Conservation (phyloP, 2,888 invertebrate genomes). For the Pheosia gnoma region DNA sequence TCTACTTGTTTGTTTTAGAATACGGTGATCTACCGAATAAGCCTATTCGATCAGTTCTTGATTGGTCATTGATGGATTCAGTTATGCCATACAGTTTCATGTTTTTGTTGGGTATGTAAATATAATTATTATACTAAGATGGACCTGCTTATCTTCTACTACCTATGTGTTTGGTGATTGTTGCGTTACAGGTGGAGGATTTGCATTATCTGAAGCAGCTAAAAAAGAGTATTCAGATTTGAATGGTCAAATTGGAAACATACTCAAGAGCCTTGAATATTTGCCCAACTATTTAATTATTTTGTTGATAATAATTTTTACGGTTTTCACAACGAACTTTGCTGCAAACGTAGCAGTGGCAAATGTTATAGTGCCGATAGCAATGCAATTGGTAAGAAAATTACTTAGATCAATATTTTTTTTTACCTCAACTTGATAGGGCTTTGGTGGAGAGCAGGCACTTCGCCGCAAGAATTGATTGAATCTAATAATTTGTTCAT, state of each 20-base stretch:
- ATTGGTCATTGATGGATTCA: constrained; percentile 51
- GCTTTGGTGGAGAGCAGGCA: no score
- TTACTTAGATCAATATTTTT: no score
- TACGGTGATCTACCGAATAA: constrained; percentile 49
- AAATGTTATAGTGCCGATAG: constrained; percentile 64
- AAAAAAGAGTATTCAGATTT: constrained; percentile 52
- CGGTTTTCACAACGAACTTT: constrained; percentile 66
- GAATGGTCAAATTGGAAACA: constrained; percentile 58
- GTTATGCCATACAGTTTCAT: constrained; percentile 64
- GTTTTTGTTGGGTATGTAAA: constrained; percentile 59
- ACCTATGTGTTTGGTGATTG: no score
- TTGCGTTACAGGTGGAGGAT: constrained; percentile 61
- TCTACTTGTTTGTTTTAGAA: constrained; percentile 35
- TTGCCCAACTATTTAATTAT: constrained; percentile 53
- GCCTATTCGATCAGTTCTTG: constrained; percentile 49
- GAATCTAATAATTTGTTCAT: no score
- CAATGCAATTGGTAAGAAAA: constrained; percentile 63
- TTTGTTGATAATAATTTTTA: constrained; percentile 56
- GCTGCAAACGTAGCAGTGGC: constrained; percentile 68
- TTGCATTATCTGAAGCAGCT: constrained; percentile 65
- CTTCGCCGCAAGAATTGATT: no score
- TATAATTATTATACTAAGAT: not conserved
- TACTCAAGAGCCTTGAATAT: constrained; percentile 38
- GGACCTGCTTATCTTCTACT: no score
- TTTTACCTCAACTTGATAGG: no score